phyloP scores from a whole-genome alignment of 2,113 vertebrate species.

The Cyprinodon brontotheroides region DNA sequence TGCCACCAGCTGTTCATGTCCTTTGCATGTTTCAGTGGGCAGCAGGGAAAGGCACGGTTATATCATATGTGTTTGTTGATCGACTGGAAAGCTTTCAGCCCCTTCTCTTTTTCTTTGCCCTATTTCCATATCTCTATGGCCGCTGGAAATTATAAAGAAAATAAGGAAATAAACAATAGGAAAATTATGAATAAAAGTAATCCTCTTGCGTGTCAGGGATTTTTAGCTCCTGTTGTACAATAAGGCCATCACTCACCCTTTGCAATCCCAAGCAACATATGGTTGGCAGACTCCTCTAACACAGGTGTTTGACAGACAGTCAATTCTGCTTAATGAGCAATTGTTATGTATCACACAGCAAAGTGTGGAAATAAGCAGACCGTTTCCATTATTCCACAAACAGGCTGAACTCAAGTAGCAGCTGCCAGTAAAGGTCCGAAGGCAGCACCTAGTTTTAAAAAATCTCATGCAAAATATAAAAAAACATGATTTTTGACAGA shows the following conservation, averaged over 20 bases:
- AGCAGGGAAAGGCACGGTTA: conserved; percentile 36
- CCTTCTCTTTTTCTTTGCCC: neutral
- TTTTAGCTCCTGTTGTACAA: conserved; percentile 37
- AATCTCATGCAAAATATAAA: neutral
- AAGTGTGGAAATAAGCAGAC: conserved; percentile 6
- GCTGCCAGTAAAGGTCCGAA: conserved; percentile 12
- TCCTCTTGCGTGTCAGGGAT: conserved; percentile 19
- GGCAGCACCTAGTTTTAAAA: neutral
- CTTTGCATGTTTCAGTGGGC: conserved; percentile 58
- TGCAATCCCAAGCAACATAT: conserved; percentile 30
- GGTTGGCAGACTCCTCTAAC: conserved; percentile 23
- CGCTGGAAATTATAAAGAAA: neutral
- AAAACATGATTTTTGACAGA: neutral
- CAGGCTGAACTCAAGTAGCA: conserved; percentile 10
- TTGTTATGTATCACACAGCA: conserved; percentile 32
- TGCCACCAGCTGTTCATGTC: conserved; percentile 55
- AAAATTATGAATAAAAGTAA: conserved; percentile 3
- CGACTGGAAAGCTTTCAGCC: conserved; percentile 49
- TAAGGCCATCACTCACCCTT: conserved; percentile 48
- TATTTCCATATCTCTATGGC: neutral
- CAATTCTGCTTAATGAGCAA: conserved; percentile 58
- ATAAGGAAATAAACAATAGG: neutral
- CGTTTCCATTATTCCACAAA: conserved; percentile 22
- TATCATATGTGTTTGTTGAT: conserved; percentile 51
- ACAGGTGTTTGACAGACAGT: conserved; percentile 48